These are phyloP conservation scores for Onychomys arenicola DNA, from an alignment of 2,797 vertebrate species.

Conservation along the genomic window DNA sequence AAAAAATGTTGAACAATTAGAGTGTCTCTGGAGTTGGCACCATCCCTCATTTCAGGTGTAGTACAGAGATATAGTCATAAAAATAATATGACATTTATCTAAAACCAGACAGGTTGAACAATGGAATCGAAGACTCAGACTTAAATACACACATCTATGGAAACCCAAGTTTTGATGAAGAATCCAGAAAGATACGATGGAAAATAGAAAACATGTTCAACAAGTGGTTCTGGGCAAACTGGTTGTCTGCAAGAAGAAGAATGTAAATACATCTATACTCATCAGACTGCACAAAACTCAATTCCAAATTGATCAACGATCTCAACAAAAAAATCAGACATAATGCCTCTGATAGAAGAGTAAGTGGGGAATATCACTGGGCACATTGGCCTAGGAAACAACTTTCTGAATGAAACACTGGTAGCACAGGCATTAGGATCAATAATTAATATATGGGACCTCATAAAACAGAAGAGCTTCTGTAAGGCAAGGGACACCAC, in stretches of 20 bases:
- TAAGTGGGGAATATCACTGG: background rate
- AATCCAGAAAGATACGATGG: background rate
- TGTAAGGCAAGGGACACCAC: background rate
- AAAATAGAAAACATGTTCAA: background rate
- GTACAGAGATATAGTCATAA: background rate
- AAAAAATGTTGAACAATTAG: background rate
- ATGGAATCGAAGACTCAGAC: background rate
- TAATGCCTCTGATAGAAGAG: background rate
- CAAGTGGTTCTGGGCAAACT: background rate
- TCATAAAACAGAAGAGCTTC: background rate
- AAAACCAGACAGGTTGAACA: background rate
- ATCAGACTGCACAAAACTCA: background rate
- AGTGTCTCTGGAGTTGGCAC: background rate
- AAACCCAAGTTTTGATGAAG: background rate
- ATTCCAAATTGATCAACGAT: background rate
- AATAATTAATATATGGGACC: background rate
- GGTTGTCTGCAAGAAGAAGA: background rate
- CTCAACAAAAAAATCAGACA: background rate
- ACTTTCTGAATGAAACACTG: background rate
- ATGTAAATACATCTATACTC: background rate
- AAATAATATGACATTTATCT: background rate
- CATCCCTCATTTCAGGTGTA: background rate
- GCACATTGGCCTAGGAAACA: background rate
- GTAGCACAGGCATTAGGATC: background rate
- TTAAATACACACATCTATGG: background rate